Conservation (phyloP, 2,888 invertebrate species). For the Caenorhabditis sinica region DNA sequence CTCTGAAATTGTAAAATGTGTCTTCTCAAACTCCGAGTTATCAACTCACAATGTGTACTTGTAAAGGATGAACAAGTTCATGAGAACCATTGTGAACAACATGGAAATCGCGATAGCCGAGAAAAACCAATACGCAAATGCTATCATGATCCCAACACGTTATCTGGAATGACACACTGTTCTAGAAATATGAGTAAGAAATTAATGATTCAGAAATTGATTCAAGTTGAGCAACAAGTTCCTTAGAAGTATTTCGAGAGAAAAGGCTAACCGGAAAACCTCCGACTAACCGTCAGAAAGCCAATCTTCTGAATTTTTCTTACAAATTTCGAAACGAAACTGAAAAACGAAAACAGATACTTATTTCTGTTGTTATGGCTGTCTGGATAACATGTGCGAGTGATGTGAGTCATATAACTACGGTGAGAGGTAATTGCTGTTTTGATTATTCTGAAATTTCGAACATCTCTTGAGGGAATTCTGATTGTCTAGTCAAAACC, state of each 20-base stretch:
- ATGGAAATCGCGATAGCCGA: neutral
- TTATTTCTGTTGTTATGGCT: neutral
- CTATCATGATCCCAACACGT: neutral
- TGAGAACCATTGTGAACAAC: neutral
- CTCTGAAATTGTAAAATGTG: neutral
- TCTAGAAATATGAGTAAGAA: neutral
- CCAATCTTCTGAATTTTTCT: too few relatives aligned
- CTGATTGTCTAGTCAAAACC: neutral
- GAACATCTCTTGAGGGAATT: neutral
- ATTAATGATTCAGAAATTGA: neutral
- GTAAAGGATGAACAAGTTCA: slow-evolving; percentile 28
- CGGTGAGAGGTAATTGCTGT: slow-evolving; percentile 18
- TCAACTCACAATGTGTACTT: slow-evolving; percentile 24
- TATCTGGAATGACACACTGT: neutral
- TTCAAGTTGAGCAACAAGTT: too few relatives aligned
- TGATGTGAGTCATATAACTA: slow-evolving; percentile 3
- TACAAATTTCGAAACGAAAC: neutral
- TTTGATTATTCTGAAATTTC: neutral
- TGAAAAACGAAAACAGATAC: neutral
- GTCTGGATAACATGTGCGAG: neutral
- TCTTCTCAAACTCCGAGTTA: neutral
- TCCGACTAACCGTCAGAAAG: too few relatives aligned
- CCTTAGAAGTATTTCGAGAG: too few relatives aligned
- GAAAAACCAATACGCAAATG: slow-evolving; percentile 23
- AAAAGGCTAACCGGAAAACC: too few relatives aligned